A percentile compares a stretch with the other conserved stretches of the same genome.
These are phyloP conservation scores for Ostrea denselamellosa DNA, from an alignment of 1,140 invertebrate genomes.

Conservation along the genomic window DNA sequence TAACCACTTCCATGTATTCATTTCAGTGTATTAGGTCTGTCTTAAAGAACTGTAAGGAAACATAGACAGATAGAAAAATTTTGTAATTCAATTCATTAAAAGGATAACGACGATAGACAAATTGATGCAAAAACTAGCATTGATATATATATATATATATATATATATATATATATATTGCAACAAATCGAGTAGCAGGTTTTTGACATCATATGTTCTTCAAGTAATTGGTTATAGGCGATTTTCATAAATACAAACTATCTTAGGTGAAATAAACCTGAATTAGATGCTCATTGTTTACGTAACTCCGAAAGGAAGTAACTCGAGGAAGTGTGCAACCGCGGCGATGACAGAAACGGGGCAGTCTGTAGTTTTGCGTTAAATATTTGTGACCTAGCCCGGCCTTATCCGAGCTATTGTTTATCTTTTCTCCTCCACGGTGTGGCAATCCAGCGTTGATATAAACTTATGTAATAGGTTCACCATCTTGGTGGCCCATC, in stretches of 20 bases:
- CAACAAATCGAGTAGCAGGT: too few species aligned
- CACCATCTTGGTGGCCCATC: not conserved
- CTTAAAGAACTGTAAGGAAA: too few species aligned
- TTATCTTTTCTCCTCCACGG: not conserved
- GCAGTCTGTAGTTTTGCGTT: not conserved
- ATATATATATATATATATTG: too few species aligned
- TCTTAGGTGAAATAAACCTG: not conserved
- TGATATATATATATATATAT: too few species aligned
- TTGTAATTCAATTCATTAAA: not conserved
- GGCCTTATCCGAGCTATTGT: slow-evolving; percentile 9
- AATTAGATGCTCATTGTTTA: slow-evolving; percentile 20
- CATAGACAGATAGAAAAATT: not conserved
- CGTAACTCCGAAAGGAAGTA: slow-evolving; percentile 18
- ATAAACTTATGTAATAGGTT: slow-evolving; percentile 35
- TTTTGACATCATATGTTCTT: not conserved
- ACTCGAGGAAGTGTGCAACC: not conserved
- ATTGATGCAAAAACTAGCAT: too few species aligned
- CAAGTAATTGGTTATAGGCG: not conserved
- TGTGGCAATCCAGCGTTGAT: slow-evolving; percentile 11
- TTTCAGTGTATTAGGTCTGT: too few species aligned
- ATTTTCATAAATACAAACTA: slow-evolving; percentile 24
- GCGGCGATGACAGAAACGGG: not conserved
- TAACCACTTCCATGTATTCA: too few species aligned
- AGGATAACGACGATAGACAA: not conserved
- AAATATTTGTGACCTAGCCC: slow-evolving; percentile 25